Evolutionary conservation across 1,140 invertebrate genomes (phyloP).

Genomic region (Ylistrum balloti): DNA sequence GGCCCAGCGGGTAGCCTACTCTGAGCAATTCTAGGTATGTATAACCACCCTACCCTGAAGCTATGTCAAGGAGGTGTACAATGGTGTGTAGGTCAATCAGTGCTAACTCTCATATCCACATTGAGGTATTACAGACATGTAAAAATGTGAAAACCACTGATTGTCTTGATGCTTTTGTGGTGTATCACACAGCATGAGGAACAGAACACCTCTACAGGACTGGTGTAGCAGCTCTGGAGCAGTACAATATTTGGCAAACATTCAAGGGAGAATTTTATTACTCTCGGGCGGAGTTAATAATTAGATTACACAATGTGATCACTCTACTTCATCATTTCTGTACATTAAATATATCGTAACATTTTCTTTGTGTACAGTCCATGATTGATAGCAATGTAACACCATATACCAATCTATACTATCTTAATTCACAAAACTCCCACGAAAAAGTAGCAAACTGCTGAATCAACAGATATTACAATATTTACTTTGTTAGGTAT

Average conservation of each 20-base stretch:
- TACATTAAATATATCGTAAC: background rate
- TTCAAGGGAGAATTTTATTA: constrained; percentile 35
- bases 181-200: background rate
- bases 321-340: background rate
- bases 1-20: background rate
- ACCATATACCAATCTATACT: background rate
- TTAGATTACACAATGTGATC: constrained; percentile 29
- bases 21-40: background rate
- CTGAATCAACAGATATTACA: background rate
- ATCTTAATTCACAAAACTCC: background rate
- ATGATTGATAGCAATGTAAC: background rate
- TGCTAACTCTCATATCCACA: constrained; percentile 18
- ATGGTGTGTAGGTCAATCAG: background rate
- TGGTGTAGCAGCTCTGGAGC: background rate
- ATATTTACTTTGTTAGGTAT: background rate
- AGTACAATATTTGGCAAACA: background rate
- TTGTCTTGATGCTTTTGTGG: constrained; percentile 28
- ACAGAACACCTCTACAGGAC: background rate
- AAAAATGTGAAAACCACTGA: constrained; percentile 38
- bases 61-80: background rate
- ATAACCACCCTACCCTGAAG: constrained; percentile 19
- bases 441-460: background rate
- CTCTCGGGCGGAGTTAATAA: background rate
- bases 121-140: background rate
- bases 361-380: background rate